These are phyloP conservation scores for Zeuzera pyrina DNA, from an alignment of 2,888 invertebrate genomes.

Conservation along the genomic window DNA sequence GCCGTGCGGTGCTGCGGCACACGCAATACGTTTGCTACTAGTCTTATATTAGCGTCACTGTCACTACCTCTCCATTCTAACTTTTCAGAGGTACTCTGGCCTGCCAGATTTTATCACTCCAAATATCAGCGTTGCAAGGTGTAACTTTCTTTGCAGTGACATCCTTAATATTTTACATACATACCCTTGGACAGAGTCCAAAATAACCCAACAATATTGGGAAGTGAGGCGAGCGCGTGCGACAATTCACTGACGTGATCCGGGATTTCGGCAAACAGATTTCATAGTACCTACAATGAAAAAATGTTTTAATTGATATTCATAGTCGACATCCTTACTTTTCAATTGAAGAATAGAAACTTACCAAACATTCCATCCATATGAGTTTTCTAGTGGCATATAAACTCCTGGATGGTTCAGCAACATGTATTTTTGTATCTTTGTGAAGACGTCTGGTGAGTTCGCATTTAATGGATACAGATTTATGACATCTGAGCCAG, in stretches of 20 bases:
- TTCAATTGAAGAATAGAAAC: too few relatives aligned
- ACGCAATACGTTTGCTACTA: too few relatives aligned
- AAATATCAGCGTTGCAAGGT: too few relatives aligned
- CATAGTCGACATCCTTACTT: too few relatives aligned
- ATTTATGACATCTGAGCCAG: slow-evolving; percentile 14
- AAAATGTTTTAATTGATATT: too few relatives aligned
- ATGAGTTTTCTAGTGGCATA: slow-evolving; percentile 46
- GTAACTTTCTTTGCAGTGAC: too few relatives aligned
- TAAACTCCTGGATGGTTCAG: slow-evolving; percentile 46
- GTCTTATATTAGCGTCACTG: too few relatives aligned
- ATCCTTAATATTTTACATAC: neutral
- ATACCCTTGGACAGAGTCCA: slow-evolving; percentile 29
- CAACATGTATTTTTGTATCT: slow-evolving; percentile 41
- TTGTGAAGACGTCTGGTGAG: slow-evolving; percentile 16
- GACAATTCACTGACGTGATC: slow-evolving; percentile 35
- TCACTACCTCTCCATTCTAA: too few relatives aligned
- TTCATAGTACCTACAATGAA: slow-evolving; percentile 42
- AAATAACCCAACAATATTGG: slow-evolving; percentile 49
- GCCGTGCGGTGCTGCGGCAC: too few relatives aligned
- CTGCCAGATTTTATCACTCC: too few relatives aligned
- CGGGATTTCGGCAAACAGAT: slow-evolving; percentile 24
- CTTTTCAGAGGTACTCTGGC: too few relatives aligned
- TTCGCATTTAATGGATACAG: slow-evolving; percentile 17
- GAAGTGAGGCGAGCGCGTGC: slow-evolving; percentile 24
- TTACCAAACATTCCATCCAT: slow-evolving; percentile 53